Percentiles rank a stretch among this genome's conserved stretches.
Evolutionary conservation across 2,888 invertebrate genomes (phyloP).

Genomic region (Hypena proboscidalis): DNA sequence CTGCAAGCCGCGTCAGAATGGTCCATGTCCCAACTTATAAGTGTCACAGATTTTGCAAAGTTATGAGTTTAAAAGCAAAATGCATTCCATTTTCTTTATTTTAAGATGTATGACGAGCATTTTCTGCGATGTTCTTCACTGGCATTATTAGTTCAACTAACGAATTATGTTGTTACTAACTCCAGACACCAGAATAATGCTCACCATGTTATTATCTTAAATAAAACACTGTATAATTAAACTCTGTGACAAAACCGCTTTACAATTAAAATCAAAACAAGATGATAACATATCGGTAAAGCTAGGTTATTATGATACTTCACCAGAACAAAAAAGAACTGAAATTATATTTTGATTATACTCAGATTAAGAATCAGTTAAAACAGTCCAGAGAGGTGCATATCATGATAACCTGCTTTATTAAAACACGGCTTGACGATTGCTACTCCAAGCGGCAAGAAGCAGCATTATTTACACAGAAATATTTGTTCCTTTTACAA

Average conservation of each 20-base stretch:
- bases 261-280: conserved; percentile 26
- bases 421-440: conserved; percentile 62
- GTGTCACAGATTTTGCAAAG: conserved; percentile 64
- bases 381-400: conserved; percentile 38
- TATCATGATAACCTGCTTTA: conserved; percentile 53
- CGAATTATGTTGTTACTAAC: conserved; percentile 1
- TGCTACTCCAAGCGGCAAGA: conserved; percentile 75
- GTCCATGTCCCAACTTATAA: conserved; percentile 65
- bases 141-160: neutral
- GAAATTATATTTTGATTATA: conserved; percentile 44
- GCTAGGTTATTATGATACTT: conserved; percentile 37
- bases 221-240: conserved; percentile 26
- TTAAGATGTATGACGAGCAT: conserved; percentile 42
- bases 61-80: conserved; percentile 28
- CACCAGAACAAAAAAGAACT: conserved; percentile 40
- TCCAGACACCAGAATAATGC: neutral
- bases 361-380: conserved; percentile 30
- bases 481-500: conserved; percentile 46
- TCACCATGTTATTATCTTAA: conserved; percentile 18
- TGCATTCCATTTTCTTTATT: conserved; percentile 28
- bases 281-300: conserved; percentile 32
- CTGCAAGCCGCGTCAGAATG: conserved; percentile 75
- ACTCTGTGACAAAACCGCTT: conserved; percentile 54
- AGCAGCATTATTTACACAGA: conserved; percentile 67
- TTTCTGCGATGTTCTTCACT: conserved; percentile 6